These are phyloP conservation scores for Lates calcarifer DNA, from an alignment of 2,113 vertebrate genomes.

Conservation along the genomic window DNA sequence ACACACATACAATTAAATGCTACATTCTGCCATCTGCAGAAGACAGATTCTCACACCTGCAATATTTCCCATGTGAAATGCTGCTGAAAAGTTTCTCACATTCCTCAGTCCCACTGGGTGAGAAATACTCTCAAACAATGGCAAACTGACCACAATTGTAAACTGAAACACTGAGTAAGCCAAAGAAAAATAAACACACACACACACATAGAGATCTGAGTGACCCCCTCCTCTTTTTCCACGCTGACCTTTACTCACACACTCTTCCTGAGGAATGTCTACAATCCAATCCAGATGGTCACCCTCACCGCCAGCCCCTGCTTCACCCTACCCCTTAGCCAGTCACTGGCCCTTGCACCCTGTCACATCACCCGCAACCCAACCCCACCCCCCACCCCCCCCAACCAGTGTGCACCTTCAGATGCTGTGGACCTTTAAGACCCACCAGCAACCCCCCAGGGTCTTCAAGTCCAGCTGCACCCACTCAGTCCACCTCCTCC, in stretches of 20 bases:
- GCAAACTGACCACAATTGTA: conserved; percentile 59
- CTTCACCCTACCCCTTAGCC: conserved; percentile 44
- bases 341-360: conserved; percentile 53
- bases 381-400: conserved; percentile 19
- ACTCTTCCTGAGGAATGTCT: conserved; percentile 84
- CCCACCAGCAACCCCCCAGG: conserved; percentile 34
- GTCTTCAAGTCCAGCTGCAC: conserved; percentile 68
- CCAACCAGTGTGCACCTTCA: conserved; percentile 66
- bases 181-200: conserved; percentile 71
- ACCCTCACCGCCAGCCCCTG: conserved; percentile 54
- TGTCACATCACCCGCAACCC: conserved; percentile 37
- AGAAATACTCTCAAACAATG: conserved; percentile 60
- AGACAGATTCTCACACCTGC: conserved; percentile 59
- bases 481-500: conserved; percentile 48
- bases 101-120: conserved; percentile 52
- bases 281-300: conserved; percentile 86
- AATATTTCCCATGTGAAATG: conserved; percentile 36
- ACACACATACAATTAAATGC: conserved; percentile 4
- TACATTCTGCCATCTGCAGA: not conserved
- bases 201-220: conserved; percentile 54
- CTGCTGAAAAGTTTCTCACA: conserved; percentile 41
- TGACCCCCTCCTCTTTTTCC: conserved; percentile 61
- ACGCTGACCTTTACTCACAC: conserved; percentile 82
- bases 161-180: conserved; percentile 64
- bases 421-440: conserved; percentile 61